Evolutionary conservation across 2,797 vertebrate genomes (phyloP), one percentile per base, ranked within the genome.

Genomic region (Rhincodon typus): DNA sequence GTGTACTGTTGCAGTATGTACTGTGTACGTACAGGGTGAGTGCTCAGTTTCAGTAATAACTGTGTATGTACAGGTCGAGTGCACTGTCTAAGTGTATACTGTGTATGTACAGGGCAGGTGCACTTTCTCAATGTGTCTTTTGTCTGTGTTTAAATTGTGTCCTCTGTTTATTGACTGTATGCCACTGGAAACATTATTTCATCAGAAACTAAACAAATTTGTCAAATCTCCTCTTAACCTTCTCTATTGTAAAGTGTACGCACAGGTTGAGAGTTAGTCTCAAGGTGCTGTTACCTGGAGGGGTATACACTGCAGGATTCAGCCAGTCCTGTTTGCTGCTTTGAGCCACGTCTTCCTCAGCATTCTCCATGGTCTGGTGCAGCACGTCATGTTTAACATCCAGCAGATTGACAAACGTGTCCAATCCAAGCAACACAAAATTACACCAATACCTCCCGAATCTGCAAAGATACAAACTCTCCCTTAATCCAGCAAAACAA

Each of bases 361-460:
- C 27, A 23, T 50, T 77, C 94, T 95, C 70, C 27, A 95, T 30
- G 69, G 15, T 53, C 94, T 77, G 70, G 46, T 95, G 94, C 8
- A 95, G 74, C 46, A 74, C 53, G 46, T 50, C 70, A 57, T 77
- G 46, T 77, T 95, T 95, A 30, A 95, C 19, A 13, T 77, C 94
- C 70, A 50, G 46, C 30, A 95, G 53, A n/a, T 72, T 95, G 70
- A 95, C 46, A 50, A 95, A 95, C 30, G 42, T n/a, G 25, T 95
- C 94, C 94, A 95, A 77, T 53, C 94, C 94, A 34, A 95, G 67
- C 4, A 72, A 46, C 70, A 95, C 94, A 95, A 95, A 95, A 46
- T 72, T 77, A 23, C 42, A 53, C 94, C 94, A 77, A 70, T 34
- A 74, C 25, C 13, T 74, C 5, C 94, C 15, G 46, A 77, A 77